These are phyloP conservation scores for Sinocyclocheilus anophthalmus DNA, from an alignment of 2,113 vertebrate species.

Conservation along the genomic window DNA sequence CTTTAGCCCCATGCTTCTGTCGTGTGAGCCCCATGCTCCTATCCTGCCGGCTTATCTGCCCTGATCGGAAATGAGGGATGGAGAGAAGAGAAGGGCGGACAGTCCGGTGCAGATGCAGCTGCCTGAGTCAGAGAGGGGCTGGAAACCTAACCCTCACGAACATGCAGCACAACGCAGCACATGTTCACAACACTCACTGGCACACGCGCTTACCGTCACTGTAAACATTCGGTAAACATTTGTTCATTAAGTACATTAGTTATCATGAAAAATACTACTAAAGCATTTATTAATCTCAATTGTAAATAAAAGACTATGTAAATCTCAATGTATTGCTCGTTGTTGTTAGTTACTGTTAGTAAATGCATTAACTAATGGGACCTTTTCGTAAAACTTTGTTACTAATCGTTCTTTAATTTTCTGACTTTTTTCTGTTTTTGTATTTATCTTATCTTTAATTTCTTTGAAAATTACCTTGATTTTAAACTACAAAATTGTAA, in stretches of 20 bases:
- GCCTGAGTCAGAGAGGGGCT: neutral
- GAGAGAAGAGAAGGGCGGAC: constrained; percentile 14
- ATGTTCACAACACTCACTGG: neutral
- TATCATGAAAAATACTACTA: neutral
- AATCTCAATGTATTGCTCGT: neutral
- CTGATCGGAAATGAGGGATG: constrained; percentile 42
- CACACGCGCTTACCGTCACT: neutral
- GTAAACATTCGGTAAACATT: neutral
- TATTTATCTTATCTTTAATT: no score
- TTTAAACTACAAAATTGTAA: no score
- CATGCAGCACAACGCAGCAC: neutral
- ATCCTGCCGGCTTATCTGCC: constrained; percentile 59
- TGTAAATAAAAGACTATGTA: no score
- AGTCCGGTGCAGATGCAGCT: constrained; percentile 11
- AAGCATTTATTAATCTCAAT: neutral
- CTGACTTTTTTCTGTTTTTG: no score
- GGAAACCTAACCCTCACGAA: constrained; percentile 3
- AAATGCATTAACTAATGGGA: no score
- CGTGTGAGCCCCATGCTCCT: constrained; percentile 22
- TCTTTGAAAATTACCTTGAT: no score
- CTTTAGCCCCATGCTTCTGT: constrained; percentile 53
- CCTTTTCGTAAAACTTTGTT: neutral
- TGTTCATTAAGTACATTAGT: neutral
- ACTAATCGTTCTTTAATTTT: no score
- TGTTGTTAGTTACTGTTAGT: neutral